Conservation (phyloP, 2,113 vertebrate species). For the Pachypanchax playfairii region DNA sequence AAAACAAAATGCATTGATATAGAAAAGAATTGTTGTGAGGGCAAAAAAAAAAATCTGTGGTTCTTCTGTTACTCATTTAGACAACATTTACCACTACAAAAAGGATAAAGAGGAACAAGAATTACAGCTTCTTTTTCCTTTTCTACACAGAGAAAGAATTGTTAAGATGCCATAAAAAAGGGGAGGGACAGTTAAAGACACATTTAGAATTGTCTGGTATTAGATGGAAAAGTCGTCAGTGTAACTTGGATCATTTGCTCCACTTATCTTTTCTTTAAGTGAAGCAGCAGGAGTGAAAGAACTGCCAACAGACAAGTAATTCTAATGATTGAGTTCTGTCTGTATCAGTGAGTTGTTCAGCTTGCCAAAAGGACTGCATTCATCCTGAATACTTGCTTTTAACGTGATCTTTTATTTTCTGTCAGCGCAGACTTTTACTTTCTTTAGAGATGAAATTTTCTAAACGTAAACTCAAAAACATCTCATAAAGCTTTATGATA, state of each 20-base stretch:
- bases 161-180: slow-evolving; percentile 22
- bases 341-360: slow-evolving; percentile 42
- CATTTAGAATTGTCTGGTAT: slow-evolving; percentile 43
- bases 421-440: slow-evolving; percentile 11
- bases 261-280: slow-evolving; percentile 36
- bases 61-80: slow-evolving; percentile 23
- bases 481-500: slow-evolving; percentile 21
- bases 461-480: slow-evolving; percentile 38
- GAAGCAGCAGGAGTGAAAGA: slow-evolving; percentile 30
- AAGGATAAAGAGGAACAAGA: slow-evolving; percentile 26
- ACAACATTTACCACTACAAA: too few species aligned
- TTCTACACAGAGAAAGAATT: slow-evolving; percentile 9
- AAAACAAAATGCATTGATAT: slow-evolving; percentile 9
- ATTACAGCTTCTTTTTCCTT: slow-evolving; percentile 24
- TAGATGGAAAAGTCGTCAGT: slow-evolving; percentile 55
- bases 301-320: slow-evolving; percentile 50
- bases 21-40: slow-evolving; percentile 20
- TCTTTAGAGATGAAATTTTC: slow-evolving; percentile 37
- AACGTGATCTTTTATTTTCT: slow-evolving; percentile 1
- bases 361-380: slow-evolving; percentile 23
- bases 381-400: slow-evolving; percentile 37
- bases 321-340: slow-evolving; percentile 48
- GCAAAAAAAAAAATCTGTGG: slow-evolving; percentile 31
- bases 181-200: slow-evolving; percentile 49
- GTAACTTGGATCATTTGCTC: slow-evolving; percentile 30